phyloP scores from a whole-genome alignment of 2,113 vertebrate genomes.

The Poecile atricapillus region DNA sequence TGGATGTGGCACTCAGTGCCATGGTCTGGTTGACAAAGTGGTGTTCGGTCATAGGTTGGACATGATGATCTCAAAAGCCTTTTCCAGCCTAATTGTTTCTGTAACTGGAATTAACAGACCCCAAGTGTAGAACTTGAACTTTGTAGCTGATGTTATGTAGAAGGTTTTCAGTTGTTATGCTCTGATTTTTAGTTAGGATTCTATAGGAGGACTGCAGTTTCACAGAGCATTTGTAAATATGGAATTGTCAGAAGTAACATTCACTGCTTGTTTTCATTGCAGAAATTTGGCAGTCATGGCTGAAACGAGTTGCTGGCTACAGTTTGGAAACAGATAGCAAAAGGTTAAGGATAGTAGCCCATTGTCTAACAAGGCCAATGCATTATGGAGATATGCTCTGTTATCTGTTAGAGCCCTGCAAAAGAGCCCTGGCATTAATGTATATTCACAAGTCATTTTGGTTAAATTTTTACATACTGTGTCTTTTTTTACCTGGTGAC shows the following conservation, averaged over 20 bases:
- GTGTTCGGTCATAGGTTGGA: neutral
- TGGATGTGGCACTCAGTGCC: neutral
- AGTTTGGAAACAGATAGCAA: neutral
- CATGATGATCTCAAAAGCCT: neutral
- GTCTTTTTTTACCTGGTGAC: conserved; percentile 10
- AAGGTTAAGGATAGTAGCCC: neutral
- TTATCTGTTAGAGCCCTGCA: neutral
- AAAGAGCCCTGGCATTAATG: neutral
- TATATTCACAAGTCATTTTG: neutral
- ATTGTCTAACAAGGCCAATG: neutral
- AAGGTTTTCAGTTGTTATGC: neutral
- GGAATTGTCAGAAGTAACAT: neutral
- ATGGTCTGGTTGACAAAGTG: neutral
- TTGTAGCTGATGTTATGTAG: neutral
- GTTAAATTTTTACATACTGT: conserved; percentile 14
- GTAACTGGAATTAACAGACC: neutral
- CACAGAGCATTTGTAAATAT: neutral
- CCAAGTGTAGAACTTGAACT: neutral
- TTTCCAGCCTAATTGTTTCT: neutral
- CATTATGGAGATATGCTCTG: neutral
- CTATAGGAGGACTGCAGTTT: neutral
- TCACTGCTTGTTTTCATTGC: neutral
- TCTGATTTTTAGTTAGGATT: neutral
- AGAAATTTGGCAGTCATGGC: neutral
- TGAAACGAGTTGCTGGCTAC: neutral